Conservation (phyloP, 2,888 invertebrate genomes). For the Agriopis aurantiaria region DNA sequence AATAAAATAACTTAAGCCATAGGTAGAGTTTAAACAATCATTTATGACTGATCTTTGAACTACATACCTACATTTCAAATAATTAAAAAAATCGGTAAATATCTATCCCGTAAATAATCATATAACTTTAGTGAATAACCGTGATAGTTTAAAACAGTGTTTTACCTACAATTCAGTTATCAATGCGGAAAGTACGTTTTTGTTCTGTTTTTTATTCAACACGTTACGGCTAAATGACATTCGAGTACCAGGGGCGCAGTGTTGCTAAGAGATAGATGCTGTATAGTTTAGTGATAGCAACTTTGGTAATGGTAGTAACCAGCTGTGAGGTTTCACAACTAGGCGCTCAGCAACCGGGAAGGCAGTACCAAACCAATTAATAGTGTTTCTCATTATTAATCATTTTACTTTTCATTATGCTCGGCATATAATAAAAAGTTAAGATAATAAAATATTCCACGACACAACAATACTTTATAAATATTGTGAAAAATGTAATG, state of each 20-base stretch:
- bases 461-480: slow-evolving; percentile 5
- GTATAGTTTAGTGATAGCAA: background rate
- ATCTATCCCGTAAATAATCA: no score
- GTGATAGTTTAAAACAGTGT: no score
- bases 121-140: no score
- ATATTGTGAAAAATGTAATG: background rate
- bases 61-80: no score
- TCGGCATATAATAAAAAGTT: slow-evolving; percentile 17
- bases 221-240: slow-evolving; percentile 45
- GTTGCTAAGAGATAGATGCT: slow-evolving; percentile 25
- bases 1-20: background rate
- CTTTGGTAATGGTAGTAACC: slow-evolving; percentile 15
- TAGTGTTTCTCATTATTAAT: slow-evolving; percentile 3
- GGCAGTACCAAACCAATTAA: background rate
- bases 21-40: no score
- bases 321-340: slow-evolving; percentile 37
- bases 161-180: no score
- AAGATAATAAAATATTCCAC: slow-evolving; percentile 23
- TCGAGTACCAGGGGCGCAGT: slow-evolving; percentile 42
- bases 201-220: slow-evolving; percentile 27
- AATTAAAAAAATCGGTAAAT: no score
- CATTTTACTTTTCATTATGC: slow-evolving; percentile 8
- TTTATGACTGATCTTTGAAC: no score
- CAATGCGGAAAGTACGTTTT: no score
- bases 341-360: slow-evolving; percentile 37